Base-by-base conservation (phyloP, 2,888 invertebrate genomes). In the Bursaphelenchus okinawaensis region DNA sequence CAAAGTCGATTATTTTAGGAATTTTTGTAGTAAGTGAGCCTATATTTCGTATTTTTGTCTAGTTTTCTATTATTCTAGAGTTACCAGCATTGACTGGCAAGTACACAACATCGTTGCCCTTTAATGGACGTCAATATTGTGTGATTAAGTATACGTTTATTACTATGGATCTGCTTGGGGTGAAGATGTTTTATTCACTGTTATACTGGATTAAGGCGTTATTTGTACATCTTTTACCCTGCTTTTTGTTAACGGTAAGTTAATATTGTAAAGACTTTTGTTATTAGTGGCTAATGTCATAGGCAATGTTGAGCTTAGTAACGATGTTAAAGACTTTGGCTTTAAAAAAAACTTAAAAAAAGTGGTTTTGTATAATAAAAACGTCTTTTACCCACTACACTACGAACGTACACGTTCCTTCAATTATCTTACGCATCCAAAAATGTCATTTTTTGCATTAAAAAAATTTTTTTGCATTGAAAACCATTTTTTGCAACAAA, bases 201-300 rank as follows among this genome's bases (percentile, higher is more conserved):
- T 50, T 62, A 29, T 69, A 68, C n/a, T 76, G 71, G 74, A 52
- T 92, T 84, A 87, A 93, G 9, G 90, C 92, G 16, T 84, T 92
- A 7, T 92, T 91, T 85, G 91, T 93, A 7, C 92, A 93, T 83
- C 85, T 91, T 70, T 87, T 91, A 64, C 93, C 93, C 0, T 93
- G 93, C 85, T 88, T 90, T 8, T 88, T 90, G 2, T 87, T 93
- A 52, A 91, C 93, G 0, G 90, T 75, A 55, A 55, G 73, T 65
- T 50, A 7, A 20, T n/a, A n/a, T n/a, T n/a, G n/a, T n/a, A n/a
- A n/a, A n/a, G n/a, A n/a, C n/a, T n/a, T n/a, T 24, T 51, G 24
- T 62, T 62, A 28, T 61, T 61, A 24, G 16, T 62, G 26, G 22
- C 27, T 24, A 65, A 26, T 19, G n/a, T 66, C 27, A 16, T 26